phyloP scores from a whole-genome alignment of 2,888 invertebrate genomes.

The Hofmannophila pseudospretella region DNA sequence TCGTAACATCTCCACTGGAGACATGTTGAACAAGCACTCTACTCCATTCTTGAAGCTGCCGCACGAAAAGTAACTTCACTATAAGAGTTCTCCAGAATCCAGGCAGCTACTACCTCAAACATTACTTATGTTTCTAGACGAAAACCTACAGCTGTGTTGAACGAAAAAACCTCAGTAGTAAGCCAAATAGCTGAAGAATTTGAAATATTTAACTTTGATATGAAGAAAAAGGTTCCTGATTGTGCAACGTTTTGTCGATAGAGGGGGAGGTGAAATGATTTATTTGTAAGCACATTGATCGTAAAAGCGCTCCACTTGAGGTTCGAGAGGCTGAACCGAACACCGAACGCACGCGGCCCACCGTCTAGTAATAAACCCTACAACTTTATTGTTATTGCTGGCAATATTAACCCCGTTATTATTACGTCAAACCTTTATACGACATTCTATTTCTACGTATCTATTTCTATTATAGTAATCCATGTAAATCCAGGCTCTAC shows the following conservation, averaged over 20 bases:
- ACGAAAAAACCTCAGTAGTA: background rate
- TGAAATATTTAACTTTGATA: no score
- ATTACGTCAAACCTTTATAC: slow-evolving; percentile 36
- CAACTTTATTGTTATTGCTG: slow-evolving; percentile 50
- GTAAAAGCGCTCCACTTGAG: slow-evolving; percentile 51
- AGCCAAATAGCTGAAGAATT: no score
- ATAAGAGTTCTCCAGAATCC: slow-evolving; percentile 40
- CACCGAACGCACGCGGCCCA: slow-evolving; percentile 33
- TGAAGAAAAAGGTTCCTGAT: no score
- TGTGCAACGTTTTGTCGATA: background rate
- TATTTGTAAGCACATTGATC: slow-evolving; percentile 44
- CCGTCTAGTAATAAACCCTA: slow-evolving; percentile 50
- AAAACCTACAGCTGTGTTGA: slow-evolving; percentile 14
- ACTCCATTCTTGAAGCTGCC: slow-evolving; percentile 46
- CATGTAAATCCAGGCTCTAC: no score
- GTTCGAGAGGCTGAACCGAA: slow-evolving; percentile 28
- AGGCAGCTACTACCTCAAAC: slow-evolving; percentile 33
- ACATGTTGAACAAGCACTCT: slow-evolving; percentile 68
- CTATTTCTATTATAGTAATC: no score
- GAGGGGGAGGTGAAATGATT: slow-evolving; percentile 42
- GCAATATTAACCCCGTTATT: slow-evolving; percentile 39
- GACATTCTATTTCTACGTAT: no score
- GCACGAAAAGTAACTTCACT: slow-evolving; percentile 42
- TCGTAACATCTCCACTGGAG: slow-evolving; percentile 50
- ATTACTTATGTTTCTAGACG: slow-evolving; percentile 36